Conservation (phyloP, 2,888 invertebrate species). For the Lysandra coridon region DNA sequence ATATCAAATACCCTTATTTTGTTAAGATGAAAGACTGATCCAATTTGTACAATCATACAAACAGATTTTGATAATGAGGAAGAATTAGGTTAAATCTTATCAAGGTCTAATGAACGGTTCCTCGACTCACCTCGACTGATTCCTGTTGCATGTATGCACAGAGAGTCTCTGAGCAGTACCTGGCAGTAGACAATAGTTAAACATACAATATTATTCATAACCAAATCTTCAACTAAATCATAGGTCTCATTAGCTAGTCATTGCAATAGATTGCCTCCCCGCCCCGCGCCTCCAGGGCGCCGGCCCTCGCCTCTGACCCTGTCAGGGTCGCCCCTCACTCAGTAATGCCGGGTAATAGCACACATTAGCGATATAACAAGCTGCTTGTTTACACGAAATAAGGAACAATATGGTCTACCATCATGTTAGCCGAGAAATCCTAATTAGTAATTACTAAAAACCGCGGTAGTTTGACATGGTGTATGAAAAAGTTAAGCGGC, state of each 20-base stretch:
- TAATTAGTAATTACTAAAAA: neutral
- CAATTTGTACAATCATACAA: neutral
- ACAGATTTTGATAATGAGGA: neutral
- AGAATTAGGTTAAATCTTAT: neutral
- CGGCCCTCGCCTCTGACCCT: conserved; percentile 17
- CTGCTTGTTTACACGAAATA: neutral
- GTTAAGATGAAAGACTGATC: no score
- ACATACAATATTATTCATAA: no score
- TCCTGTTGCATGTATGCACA: no score
- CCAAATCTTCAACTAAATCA: neutral
- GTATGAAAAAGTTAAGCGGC: no score
- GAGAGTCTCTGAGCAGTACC: no score
- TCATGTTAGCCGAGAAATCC: neutral
- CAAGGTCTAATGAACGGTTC: neutral
- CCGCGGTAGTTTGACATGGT: no score
- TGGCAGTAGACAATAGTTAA: no score
- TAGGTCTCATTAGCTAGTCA: neutral
- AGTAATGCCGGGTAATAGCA: neutral
- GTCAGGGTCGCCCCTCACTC: neutral
- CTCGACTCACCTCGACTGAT: no score
- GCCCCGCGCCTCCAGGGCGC: neutral
- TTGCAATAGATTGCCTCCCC: neutral
- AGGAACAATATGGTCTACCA: neutral
- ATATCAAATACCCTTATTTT: no score
- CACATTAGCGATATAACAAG: conserved; percentile 3